Percentiles rank a stretch among this genome's conserved stretches.
These are phyloP conservation scores for Pemphigus obesinymphae DNA, from an alignment of 1,140 invertebrate genomes.

Conservation along the genomic window DNA sequence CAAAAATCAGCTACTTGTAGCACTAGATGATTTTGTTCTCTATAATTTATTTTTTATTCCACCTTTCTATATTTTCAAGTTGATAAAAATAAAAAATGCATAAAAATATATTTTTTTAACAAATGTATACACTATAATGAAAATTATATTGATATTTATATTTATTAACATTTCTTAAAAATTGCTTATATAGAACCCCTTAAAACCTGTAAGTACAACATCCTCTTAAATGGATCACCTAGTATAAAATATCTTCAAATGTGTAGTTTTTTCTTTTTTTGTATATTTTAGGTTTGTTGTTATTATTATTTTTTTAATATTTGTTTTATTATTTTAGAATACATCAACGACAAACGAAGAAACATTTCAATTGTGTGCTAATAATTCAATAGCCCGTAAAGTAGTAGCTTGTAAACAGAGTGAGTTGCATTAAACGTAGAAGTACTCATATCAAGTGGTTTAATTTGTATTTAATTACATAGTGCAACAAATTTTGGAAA, in stretches of 20 bases:
- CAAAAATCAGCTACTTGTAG: no score
- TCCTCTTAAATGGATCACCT: background rate
- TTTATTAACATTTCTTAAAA: no score
- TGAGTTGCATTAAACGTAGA: constrained; percentile 33
- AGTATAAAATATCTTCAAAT: background rate
- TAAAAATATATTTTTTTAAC: no score
- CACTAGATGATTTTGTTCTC: no score
- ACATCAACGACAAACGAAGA: constrained; percentile 57
- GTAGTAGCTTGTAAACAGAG: constrained; percentile 40
- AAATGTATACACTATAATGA: no score
- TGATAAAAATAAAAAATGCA: no score
- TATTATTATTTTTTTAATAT: background rate
- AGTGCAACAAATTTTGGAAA: constrained; percentile 65
- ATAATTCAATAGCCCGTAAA: background rate
- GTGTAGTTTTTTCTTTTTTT: background rate
- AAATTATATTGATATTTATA: no score
- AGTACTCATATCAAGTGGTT: background rate
- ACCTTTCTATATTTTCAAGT: no score
- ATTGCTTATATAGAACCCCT: no score
- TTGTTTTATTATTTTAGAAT: background rate
- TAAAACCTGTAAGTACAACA: no score
- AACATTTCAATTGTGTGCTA: constrained; percentile 31
- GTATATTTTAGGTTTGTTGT: background rate
- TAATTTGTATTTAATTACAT: constrained; percentile 47
- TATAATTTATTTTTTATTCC: no score